Conservation (phyloP, 2,113 vertebrate genomes). For the Butastur rufipennis region DNA sequence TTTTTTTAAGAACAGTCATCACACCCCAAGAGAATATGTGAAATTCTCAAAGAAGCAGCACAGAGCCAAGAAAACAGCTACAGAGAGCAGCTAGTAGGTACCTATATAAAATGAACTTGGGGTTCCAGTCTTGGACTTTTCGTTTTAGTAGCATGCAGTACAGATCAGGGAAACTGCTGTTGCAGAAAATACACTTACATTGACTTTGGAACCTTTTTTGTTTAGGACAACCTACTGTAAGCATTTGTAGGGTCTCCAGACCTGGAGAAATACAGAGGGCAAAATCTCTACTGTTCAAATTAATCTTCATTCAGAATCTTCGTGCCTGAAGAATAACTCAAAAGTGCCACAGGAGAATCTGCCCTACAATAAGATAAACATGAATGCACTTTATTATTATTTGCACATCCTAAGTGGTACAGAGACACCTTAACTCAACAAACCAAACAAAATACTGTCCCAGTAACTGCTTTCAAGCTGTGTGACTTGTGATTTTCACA, state of each 20-base stretch:
- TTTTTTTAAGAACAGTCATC: background rate
- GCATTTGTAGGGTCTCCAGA: background rate
- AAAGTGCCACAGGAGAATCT: background rate
- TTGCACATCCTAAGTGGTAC: background rate
- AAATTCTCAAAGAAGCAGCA: background rate
- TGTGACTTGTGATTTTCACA: background rate
- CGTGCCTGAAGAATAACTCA: background rate
- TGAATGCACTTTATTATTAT: background rate
- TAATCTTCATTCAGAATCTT: background rate
- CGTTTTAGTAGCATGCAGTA: background rate
- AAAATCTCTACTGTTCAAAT: background rate
- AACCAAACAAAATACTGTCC: background rate
- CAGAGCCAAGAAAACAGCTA: background rate
- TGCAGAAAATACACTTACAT: background rate
- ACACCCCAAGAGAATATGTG: rapidly evolving
- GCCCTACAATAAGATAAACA: background rate
- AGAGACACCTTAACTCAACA: background rate
- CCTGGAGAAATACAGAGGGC: background rate
- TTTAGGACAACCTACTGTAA: background rate
- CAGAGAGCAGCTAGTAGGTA: background rate
- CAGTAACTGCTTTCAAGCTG: background rate
- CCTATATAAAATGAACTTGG: rapidly evolving
- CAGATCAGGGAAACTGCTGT: background rate
- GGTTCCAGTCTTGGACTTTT: background rate
- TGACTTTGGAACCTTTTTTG: background rate